Percentiles rank a stretch among this genome's conserved stretches.
phyloP scores from a whole-genome alignment of 2,113 vertebrate genomes.

The Colossoma macropomum region DNA sequence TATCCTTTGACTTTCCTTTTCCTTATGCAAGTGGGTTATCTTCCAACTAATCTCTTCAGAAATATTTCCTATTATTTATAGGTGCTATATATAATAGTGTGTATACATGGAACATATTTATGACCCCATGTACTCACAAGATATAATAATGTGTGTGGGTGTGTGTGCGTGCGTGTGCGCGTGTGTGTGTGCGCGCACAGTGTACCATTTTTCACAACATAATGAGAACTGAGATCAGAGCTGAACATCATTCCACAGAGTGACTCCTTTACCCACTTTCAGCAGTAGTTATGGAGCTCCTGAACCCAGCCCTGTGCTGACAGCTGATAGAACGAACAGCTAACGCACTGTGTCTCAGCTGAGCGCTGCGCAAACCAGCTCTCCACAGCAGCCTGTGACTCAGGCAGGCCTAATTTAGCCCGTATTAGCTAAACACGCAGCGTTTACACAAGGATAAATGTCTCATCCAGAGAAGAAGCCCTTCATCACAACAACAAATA shows the following conservation, averaged over 20 bases:
- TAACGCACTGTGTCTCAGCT: slow-evolving; percentile 11
- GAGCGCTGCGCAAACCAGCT: slow-evolving; percentile 23
- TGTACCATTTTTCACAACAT: too few species aligned
- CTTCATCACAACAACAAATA: slow-evolving; percentile 41
- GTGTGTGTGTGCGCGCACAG: not conserved
- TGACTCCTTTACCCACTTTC: not conserved
- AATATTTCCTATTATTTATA: too few species aligned
- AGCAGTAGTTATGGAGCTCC: slow-evolving; percentile 14
- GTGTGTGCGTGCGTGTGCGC: too few species aligned
- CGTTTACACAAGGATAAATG: slow-evolving; percentile 50
- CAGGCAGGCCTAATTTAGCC: slow-evolving; percentile 47
- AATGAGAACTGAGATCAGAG: not conserved
- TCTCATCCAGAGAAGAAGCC: slow-evolving; percentile 42
- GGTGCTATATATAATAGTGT: too few species aligned
- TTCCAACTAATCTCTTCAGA: too few species aligned
- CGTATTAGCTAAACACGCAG: slow-evolving; percentile 38
- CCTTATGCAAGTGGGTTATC: too few species aligned
- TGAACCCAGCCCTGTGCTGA: not conserved
- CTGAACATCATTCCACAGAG: not conserved
- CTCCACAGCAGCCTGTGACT: slow-evolving; percentile 40
- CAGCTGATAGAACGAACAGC: slow-evolving; percentile 19
- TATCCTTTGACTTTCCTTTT: too few species aligned
- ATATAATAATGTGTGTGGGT: too few species aligned
- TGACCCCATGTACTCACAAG: too few species aligned
- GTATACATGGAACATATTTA: too few species aligned